Conservation (phyloP, 2,797 vertebrate species). For the Synanceia verrucosa region DNA sequence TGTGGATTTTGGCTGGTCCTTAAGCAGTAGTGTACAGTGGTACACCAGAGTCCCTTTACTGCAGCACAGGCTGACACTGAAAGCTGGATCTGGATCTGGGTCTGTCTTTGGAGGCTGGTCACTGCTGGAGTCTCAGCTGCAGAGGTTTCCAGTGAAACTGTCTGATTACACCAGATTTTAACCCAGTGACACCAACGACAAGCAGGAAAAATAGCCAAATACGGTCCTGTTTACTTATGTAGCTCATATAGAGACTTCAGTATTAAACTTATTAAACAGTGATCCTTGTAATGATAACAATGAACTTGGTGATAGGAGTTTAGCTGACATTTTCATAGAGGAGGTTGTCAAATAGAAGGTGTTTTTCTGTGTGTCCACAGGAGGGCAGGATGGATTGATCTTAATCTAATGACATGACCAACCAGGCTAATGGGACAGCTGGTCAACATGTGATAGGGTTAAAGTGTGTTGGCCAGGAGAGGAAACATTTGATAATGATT, state of each 20-base stretch:
- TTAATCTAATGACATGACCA: constrained; percentile 49
- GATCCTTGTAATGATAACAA: too few relatives aligned
- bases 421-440: constrained; percentile 11
- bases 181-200: background rate
- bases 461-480: background rate
- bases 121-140: background rate
- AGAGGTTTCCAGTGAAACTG: background rate
- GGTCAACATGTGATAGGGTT: background rate
- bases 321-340: too few relatives aligned
- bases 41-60: background rate
- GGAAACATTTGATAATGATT: background rate
- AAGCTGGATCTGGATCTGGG: background rate
- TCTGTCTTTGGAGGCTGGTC: background rate
- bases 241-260: too few relatives aligned
- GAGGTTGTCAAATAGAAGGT: background rate
- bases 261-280: too few relatives aligned
- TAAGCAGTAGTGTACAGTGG: background rate
- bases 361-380: constrained; percentile 42
- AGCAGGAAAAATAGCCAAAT: background rate
- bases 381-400: constrained; percentile 53
- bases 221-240: too few relatives aligned
- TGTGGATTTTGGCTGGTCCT: background rate
- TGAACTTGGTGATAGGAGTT: too few relatives aligned
- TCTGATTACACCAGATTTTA: background rate
- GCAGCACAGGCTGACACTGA: background rate